Evolutionary conservation across 2,797 vertebrate species (phyloP).

Genomic region (Etheostoma nigrum): DNA sequence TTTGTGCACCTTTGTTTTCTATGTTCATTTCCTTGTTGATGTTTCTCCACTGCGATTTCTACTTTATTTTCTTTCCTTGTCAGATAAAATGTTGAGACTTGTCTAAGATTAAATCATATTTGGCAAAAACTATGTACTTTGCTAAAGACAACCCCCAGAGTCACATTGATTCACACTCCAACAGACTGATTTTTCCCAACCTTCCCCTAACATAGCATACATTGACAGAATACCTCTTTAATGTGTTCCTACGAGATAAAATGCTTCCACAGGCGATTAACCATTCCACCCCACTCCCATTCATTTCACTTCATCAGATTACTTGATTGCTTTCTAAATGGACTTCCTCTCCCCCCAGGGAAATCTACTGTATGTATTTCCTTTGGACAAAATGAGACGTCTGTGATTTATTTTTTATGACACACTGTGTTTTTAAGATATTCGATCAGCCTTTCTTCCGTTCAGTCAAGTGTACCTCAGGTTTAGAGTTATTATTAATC

Average conservation of each 20-base stretch:
- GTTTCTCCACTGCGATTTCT: background rate
- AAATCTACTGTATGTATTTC: conserved; percentile 57
- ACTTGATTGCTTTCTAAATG: conserved; percentile 73
- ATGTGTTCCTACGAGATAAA: conserved; percentile 76
- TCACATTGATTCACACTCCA: conserved; percentile 66
- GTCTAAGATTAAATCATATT: conserved; percentile 44
- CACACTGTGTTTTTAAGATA: conserved; percentile 41
- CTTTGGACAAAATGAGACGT: conserved; percentile 53
- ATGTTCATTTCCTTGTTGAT: conserved; percentile 1
- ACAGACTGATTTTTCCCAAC: conserved; percentile 71
- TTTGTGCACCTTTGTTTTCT: background rate
- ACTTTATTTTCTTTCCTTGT: conserved; percentile 10
- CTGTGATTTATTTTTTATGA: conserved; percentile 43
- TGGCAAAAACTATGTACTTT: conserved; percentile 57
- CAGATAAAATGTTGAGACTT: conserved; percentile 33
- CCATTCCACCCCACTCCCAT: conserved; percentile 63
- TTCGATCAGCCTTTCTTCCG: conserved; percentile 34
- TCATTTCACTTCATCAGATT: conserved; percentile 77
- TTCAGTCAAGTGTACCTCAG: conserved; percentile 44
- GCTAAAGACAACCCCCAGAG: conserved; percentile 62
- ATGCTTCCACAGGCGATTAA: conserved; percentile 72
- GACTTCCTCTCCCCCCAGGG: conserved; percentile 51
- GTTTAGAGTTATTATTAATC: conserved; percentile 41
- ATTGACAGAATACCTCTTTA: conserved; percentile 74
- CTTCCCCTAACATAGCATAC: conserved; percentile 60